Base-by-base conservation (phyloP, 1,140 invertebrate species). In the Lepidotrigona ventralis region DNA sequence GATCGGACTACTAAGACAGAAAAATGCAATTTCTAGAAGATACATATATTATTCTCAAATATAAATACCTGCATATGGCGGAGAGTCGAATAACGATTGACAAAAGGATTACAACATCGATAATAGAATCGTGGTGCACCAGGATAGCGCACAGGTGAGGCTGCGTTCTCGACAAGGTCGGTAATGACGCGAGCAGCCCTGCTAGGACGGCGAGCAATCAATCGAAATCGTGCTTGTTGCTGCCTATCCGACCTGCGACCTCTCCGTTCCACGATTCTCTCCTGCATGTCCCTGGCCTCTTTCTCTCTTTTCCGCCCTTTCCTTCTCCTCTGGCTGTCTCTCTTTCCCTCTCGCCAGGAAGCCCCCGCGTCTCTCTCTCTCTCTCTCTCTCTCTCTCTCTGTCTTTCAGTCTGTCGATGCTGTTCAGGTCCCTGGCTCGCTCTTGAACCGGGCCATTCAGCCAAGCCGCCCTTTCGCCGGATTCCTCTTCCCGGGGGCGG, bases 211-310 rank as follows among this genome's bases (percentile, higher is more conserved):
- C 66, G 86, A 83, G 77, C 68, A 58, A 72, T 83, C 81, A 85
- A 85, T 89, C 91, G 92, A 92, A 93, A 92, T 91, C 89, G 88
- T 91, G 89, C 90, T 92, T 91, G 90, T 88, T 89, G 91, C 90
- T 91, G 69, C 33, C 79, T 74, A 60, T 71, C 70, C 26, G 60
- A 72, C 21, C 66, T 58, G 60, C 46, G 66, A 63, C 53, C 73
- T 63, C 39, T 66, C 54, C 29, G 63, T 76, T 58, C 68, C 68
- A 64, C 68, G 11, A 70, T 82, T 83, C 68, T 79, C 66, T 66
- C 29, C 51, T 39, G 60, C 33, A n/a, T 68, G 69, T 66, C 26
- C 60, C 60, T 64, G 46, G 56, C 15, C 46, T 14, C 15, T 46
- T 56, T 29, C 70, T 56, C 74, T 21, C 39, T 29, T 26, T 15